These are phyloP conservation scores for Brevimyrus niger DNA, from an alignment of 2,113 vertebrate genomes.

Conservation along the genomic window DNA sequence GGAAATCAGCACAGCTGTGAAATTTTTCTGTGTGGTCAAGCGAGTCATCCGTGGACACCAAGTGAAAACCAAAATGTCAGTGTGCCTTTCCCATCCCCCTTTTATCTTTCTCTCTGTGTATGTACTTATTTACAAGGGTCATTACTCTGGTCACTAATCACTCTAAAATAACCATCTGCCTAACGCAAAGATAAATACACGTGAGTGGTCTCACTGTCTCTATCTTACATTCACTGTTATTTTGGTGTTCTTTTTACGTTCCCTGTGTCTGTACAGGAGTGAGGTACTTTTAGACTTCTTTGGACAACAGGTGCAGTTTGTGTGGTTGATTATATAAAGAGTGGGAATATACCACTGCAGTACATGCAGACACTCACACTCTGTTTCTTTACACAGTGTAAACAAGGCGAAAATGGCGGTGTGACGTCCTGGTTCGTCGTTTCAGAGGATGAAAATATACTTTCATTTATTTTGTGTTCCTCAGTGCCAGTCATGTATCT, in stretches of 20 bases:
- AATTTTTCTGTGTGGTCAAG: neutral
- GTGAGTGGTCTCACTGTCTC: neutral
- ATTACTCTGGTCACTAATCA: neutral
- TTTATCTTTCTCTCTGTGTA: neutral
- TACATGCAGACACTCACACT: neutral
- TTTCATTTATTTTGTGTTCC: neutral
- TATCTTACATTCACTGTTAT: neutral
- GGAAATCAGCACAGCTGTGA: neutral
- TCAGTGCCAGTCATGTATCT: neutral
- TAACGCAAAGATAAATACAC: neutral
- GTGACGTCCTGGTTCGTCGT: neutral
- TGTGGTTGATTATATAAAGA: neutral
- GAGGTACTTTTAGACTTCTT: slow-evolving; percentile 10
- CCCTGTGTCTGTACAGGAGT: neutral
- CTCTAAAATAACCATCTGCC: neutral
- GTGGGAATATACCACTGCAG: neutral
- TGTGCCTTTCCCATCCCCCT: neutral
- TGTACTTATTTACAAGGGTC: neutral
- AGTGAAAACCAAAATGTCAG: neutral
- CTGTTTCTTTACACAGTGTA: neutral
- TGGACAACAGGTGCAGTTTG: neutral
- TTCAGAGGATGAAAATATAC: neutral
- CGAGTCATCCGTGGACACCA: neutral
- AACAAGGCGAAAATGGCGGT: neutral
- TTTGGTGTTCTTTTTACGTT: neutral